Percentiles rank a stretch among this genome's conserved stretches.
Evolutionary conservation across 2,797 vertebrate species (phyloP).

Genomic region (Phyllotis vaccarum): DNA sequence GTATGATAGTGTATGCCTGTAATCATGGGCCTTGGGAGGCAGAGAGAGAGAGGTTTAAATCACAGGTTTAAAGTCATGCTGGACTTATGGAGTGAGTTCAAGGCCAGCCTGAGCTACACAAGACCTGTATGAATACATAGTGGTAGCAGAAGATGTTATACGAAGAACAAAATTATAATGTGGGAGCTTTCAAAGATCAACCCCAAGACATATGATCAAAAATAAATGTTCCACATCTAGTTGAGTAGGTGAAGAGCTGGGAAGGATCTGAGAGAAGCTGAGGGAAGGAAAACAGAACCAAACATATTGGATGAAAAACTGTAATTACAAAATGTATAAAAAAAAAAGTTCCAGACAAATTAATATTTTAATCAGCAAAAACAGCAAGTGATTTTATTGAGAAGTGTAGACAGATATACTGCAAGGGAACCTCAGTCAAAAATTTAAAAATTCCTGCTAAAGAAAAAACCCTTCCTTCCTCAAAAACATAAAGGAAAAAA

Average conservation of each 20-base stretch:
- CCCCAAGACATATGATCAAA: neutral
- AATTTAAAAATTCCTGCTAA: constrained; percentile 55
- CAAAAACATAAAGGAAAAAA: neutral
- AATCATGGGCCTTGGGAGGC: neutral
- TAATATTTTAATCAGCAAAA: neutral
- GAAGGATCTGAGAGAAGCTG: neutral
- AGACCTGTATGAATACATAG: neutral
- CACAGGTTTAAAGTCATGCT: neutral
- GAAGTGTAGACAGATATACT: neutral
- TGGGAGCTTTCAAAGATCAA: constrained; percentile 41
- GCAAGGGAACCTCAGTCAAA: neutral
- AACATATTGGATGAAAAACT: neutral
- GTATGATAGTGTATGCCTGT: neutral
- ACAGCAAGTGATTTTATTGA: neutral
- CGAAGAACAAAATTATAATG: constrained; percentile 11
- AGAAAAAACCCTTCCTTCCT: neutral
- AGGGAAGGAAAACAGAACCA: neutral
- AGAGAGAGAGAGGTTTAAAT: neutral
- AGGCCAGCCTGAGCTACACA: neutral
- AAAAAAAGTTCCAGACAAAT: neutral
- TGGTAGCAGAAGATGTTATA: neutral
- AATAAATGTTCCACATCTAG: constrained; percentile 11
- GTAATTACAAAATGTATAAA: neutral
- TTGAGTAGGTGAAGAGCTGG: neutral
- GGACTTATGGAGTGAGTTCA: neutral